These are phyloP conservation scores for Cygnus buccinator DNA, from an alignment of 2,113 vertebrate genomes.

Conservation along the genomic window DNA sequence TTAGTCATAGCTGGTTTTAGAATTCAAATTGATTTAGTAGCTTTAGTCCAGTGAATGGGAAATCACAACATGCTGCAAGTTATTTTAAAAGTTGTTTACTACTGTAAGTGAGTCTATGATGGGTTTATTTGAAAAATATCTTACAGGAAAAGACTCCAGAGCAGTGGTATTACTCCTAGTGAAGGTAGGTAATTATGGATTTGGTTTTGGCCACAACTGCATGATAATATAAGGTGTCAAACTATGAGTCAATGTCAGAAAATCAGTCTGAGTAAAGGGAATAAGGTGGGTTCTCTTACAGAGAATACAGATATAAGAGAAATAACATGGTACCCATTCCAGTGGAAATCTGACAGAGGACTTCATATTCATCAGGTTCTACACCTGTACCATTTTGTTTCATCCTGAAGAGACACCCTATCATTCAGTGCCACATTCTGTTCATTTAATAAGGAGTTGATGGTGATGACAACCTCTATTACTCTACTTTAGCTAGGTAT, in stretches of 20 bases:
- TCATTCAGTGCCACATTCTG: not conserved
- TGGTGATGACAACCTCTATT: not conserved
- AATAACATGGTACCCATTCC: not conserved
- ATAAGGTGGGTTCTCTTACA: too few relatives aligned
- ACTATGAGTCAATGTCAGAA: not conserved
- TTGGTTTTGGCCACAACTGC: not conserved
- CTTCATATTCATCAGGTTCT: not conserved
- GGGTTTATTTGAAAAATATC: not conserved
- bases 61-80: not conserved
- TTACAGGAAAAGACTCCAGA: not conserved
- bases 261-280: not conserved
- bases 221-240: too few relatives aligned
- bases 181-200: not conserved
- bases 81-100: not conserved
- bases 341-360: not conserved
- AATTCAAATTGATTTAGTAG: not conserved
- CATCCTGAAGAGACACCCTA: not conserved
- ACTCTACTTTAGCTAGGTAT: not conserved
- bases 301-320: not conserved
- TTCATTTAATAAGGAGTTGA: not conserved
- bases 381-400: not conserved
- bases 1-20: not conserved
- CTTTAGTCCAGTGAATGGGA: not conserved
- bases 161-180: not conserved
- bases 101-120: not conserved